Evolutionary conservation across 2,113 vertebrate genomes (phyloP).

Genomic region (Embiotoca jacksoni): DNA sequence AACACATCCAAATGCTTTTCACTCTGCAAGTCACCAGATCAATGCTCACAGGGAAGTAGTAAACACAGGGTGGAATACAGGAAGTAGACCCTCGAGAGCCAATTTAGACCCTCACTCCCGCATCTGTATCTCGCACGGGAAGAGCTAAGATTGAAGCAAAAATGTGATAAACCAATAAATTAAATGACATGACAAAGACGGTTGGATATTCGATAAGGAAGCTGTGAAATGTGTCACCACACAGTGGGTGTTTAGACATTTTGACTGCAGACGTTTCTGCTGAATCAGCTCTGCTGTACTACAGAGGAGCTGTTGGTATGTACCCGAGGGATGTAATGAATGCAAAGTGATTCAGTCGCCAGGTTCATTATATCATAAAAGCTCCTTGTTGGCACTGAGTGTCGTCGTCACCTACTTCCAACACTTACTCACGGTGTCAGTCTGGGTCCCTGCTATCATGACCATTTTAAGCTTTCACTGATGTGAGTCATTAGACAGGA

Average conservation of each 20-base stretch:
- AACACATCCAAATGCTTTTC: too few relatives aligned
- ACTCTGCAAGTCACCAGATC: too few relatives aligned
- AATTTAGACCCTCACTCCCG: background rate
- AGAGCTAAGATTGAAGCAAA: too few relatives aligned
- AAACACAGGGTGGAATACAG: background rate
- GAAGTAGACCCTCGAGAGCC: constrained; percentile 4
- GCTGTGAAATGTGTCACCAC: background rate
- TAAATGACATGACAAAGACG: background rate
- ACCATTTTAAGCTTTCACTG: constrained; percentile 20
- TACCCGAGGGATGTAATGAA: constrained; percentile 45
- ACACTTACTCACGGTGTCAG: constrained; percentile 43
- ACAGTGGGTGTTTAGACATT: background rate
- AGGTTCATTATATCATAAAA: constrained; percentile 67
- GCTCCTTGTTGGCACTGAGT: constrained; percentile 52
- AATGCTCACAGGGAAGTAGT: too few relatives aligned
- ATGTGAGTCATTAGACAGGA: constrained; percentile 40
- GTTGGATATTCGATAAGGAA: background rate
- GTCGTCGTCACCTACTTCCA: constrained; percentile 45
- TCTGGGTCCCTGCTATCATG: constrained; percentile 38
- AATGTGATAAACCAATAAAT: too few relatives aligned
- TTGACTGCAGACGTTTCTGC: constrained; percentile 17
- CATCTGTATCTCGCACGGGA: too few relatives aligned
- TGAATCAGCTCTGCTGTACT: constrained; percentile 17
- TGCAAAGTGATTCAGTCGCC: constrained; percentile 57
- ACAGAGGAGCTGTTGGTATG: constrained; percentile 19